Evolutionary conservation across 2,113 vertebrate genomes (phyloP), one percentile per base, ranked within the genome.

Genomic region (Strix uralensis): DNA sequence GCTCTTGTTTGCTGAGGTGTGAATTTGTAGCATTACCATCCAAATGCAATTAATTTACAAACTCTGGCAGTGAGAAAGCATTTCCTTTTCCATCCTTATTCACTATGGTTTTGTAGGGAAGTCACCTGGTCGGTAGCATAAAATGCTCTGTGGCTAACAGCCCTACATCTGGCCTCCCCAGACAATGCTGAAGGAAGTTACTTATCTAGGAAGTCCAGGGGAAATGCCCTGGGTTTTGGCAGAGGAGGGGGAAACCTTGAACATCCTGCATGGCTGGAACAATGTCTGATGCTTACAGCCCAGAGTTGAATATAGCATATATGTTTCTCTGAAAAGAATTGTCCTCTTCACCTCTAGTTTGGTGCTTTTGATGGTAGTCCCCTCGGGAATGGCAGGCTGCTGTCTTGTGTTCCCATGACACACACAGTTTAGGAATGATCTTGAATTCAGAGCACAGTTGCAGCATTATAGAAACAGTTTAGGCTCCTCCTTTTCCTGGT

Each of bases 1-100:
- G 84, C 70, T 87, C 59, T 83, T 87, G 89, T 92, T 95, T 92
- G 90, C 91, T 94, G 58, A 94, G 88, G 86, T 97, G 94, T 97
- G 89, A 96, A 92, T 16, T 77, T 75, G 13, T 47, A 79, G 66
- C 26, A 13, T 79, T 86, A 65, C 78, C 34, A 47, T 95, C 81
- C 74, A 91, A 85, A 91, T 66, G 57, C 78, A 95, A 92, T 94
- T 94, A 94, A 88, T 67, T 84, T 94, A 70, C 17, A 81, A 22
- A 83, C n/a, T 49, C 59, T 73, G 91, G 47, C 81, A 80, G 49
- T 46, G 19, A 82, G 77, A 91, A 87, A 29, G 17, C n/a, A 46
- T 94, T 96, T 91, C 42, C 66, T 70, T 93, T 87, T 66, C 87
- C 38, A n/a, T 89, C 73, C 38, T 88, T 73, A 36, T 2, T 62